A percentile compares a stretch with the other conserved stretches of the same genome.
Conservation (phyloP, 2,113 vertebrate species). For the Chlamydotis undulata region DNA sequence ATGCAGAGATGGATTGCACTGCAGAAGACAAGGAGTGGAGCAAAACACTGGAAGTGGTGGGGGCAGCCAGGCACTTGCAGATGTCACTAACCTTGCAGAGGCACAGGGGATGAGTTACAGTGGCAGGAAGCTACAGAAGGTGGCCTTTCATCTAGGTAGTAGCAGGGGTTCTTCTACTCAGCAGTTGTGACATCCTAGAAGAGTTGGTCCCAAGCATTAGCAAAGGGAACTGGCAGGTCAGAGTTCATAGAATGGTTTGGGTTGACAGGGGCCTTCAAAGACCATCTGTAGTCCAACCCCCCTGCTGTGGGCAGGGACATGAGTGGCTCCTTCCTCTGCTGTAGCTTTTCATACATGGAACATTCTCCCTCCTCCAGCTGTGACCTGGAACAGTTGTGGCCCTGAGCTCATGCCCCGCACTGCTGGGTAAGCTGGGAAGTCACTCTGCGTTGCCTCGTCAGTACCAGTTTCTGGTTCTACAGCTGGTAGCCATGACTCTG, state of each 20-base stretch:
- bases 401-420: background rate
- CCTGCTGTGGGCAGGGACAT: background rate
- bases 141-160: background rate
- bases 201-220: background rate
- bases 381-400: accelerated
- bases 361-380: background rate
- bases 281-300: too few species aligned
- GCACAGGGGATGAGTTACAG: background rate
- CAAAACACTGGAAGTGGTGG: background rate
- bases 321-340: background rate
- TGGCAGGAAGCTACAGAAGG: background rate
- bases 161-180: background rate
- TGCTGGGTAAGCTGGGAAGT: background rate
- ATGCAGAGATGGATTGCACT: background rate
- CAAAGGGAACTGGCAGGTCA: background rate
- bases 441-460: accelerated
- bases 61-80: background rate
- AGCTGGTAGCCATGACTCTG: background rate
- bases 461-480: background rate
- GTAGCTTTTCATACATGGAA: background rate
- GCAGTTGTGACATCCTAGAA: background rate
- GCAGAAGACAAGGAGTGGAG: background rate
- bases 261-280: background rate
- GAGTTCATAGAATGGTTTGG: background rate
- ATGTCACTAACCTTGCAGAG: background rate